Evolutionary conservation across 2,797 vertebrate species (phyloP).

Genomic region (Phyllotis vaccarum): DNA sequence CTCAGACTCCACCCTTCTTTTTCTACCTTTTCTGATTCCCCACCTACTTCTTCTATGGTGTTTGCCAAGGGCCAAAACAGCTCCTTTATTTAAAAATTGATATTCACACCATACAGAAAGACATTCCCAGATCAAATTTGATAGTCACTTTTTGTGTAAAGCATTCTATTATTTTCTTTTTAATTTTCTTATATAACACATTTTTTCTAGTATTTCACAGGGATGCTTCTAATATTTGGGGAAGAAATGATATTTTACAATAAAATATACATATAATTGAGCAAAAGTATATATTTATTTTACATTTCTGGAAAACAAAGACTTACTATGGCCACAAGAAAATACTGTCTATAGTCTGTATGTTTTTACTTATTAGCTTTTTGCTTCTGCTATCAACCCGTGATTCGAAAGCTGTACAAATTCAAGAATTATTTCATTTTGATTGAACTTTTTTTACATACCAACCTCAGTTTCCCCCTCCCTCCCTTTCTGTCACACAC

Average conservation of each 20-base stretch:
- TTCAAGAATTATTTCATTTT: background rate
- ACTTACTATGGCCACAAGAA: background rate
- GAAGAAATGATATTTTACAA: background rate
- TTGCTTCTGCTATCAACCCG: background rate
- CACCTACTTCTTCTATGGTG: no score
- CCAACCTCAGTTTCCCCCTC: no score
- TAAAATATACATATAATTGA: background rate
- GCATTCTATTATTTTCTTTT: background rate
- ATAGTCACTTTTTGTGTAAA: conserved; percentile 9
- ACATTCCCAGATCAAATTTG: no score
- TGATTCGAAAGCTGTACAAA: background rate
- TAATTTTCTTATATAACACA: background rate
- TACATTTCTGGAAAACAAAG: background rate
- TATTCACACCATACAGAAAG: no score
- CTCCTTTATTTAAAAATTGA: no score
- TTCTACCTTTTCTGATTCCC: no score
- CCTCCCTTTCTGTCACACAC: no score
- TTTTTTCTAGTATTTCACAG: background rate
- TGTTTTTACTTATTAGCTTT: background rate
- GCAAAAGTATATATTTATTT: background rate
- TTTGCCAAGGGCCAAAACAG: no score
- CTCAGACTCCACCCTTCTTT: no score
- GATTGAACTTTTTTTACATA: no score
- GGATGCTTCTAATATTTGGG: background rate
- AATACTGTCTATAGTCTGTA: background rate